Evolutionary conservation across 2,797 vertebrate species (phyloP).

Genomic region (Sphenopsis melanotis): DNA sequence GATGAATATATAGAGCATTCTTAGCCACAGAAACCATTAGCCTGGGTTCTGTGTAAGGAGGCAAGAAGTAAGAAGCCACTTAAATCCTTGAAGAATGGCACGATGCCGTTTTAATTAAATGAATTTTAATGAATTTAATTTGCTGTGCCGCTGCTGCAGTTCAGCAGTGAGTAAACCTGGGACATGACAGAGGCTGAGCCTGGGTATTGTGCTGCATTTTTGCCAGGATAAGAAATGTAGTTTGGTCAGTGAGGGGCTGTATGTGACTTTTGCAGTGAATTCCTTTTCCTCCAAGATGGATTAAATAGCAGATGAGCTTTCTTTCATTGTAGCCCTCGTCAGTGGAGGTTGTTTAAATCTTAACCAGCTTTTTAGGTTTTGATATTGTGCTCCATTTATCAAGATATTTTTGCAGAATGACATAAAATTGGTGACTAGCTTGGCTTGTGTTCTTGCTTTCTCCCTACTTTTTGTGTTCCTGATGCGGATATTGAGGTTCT

Average conservation of each 20-base stretch:
- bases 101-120: background rate
- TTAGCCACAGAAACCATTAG: background rate
- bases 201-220: background rate
- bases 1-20: background rate
- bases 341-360: background rate
- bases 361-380: background rate
- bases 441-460: background rate
- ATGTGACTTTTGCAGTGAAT: background rate
- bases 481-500: background rate
- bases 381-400: background rate
- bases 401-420: background rate
- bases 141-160: background rate
- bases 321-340: background rate
- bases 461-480: background rate
- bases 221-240: background rate
- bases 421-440: background rate
- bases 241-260: background rate
- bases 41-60: background rate
- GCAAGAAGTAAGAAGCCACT: background rate
- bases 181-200: background rate
- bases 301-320: background rate
- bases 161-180: background rate
- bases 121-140: background rate
- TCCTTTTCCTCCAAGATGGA: background rate
- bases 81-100: background rate